A percentile compares a stretch with the other conserved stretches of the same genome.
Evolutionary conservation across 2,797 vertebrate genomes (phyloP).

Genomic region (Hemibagrus guttatus): DNA sequence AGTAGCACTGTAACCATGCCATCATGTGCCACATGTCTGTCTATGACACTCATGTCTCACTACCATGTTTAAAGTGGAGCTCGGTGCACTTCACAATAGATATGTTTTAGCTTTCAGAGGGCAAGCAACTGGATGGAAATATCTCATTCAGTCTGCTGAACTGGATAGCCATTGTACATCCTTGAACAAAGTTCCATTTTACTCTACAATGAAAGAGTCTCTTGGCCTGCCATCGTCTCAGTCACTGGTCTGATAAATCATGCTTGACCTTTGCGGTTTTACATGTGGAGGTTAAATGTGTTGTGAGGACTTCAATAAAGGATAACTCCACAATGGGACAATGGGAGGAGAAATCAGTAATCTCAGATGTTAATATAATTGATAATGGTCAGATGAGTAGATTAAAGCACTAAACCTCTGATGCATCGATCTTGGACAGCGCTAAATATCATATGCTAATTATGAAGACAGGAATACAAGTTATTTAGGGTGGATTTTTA

Average conservation of each 20-base stretch:
- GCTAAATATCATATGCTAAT: not conserved
- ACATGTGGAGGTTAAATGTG: not conserved
- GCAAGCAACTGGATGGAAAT: not conserved
- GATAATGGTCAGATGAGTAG: not conserved
- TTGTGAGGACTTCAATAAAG: not conserved
- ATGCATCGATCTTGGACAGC: not conserved
- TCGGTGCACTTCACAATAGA: not conserved
- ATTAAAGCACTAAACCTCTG: not conserved
- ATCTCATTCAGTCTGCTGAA: not conserved
- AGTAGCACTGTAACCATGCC: not conserved
- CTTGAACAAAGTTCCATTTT: constrained; percentile 10
- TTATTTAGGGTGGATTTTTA: not conserved
- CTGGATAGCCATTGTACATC: not conserved
- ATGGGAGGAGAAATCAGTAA: not conserved
- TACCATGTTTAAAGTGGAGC: not conserved
- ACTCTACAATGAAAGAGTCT: constrained; percentile 12
- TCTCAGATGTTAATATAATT: not conserved
- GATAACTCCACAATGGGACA: not conserved
- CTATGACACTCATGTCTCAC: not conserved
- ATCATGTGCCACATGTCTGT: not conserved
- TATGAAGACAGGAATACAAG: not conserved
- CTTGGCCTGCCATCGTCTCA: not conserved
- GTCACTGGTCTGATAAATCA: not conserved
- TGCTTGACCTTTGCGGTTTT: not conserved
- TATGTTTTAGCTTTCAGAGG: not conserved